Percentiles rank a stretch among this genome's conserved stretches.
Conservation (phyloP, 2,113 vertebrate species). For the Dolichallabes microphthalmus region DNA sequence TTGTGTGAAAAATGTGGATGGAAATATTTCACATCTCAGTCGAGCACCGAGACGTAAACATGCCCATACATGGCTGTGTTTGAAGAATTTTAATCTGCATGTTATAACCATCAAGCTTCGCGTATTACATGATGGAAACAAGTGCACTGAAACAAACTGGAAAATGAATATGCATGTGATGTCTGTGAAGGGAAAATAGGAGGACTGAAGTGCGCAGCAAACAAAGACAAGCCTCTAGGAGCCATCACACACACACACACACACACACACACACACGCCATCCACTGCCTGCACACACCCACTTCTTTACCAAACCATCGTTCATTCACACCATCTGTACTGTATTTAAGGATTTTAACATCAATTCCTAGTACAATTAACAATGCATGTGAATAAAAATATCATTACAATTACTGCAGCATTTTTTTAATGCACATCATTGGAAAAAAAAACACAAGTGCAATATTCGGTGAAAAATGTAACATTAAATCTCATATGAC, state of each 20-base stretch:
- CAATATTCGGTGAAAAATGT: background rate
- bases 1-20: background rate
- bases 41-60: conserved; percentile 24
- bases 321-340: background rate
- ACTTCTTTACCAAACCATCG: conserved; percentile 12
- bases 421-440: background rate
- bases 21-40: conserved; percentile 19
- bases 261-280: conserved; percentile 46
- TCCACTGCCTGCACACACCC: conserved; percentile 41
- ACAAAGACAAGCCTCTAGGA: conserved; percentile 74
- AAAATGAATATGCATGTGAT: background rate
- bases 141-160: background rate
- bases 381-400: background rate
- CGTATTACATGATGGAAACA: conserved; percentile 51
- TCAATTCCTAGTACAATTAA: background rate
- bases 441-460: background rate
- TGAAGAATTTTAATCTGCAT: conserved; percentile 3
- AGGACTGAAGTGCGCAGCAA: conserved; percentile 74
- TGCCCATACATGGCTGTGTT: background rate
- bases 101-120: conserved; percentile 57
- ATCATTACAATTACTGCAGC: too few relatives aligned
- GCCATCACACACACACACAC: conserved; percentile 36
- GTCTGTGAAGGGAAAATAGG: conserved; percentile 9
- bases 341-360: background rate
- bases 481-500: background rate